Evolutionary conservation across 2,113 vertebrate genomes (phyloP).

Genomic region (Upupa epops): DNA sequence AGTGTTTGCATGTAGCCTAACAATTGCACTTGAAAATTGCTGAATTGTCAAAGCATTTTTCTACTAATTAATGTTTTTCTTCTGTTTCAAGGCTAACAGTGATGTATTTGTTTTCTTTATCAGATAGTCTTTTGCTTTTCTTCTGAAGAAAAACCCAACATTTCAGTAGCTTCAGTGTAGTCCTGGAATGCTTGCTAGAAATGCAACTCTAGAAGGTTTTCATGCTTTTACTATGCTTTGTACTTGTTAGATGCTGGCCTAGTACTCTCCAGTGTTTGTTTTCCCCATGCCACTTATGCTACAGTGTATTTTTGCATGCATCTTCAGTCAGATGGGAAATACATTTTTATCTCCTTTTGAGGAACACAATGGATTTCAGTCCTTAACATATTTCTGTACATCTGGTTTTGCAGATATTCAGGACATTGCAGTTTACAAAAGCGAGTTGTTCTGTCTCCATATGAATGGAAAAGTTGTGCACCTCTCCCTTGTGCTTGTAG

Average conservation of each 20-base stretch:
- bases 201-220: not conserved
- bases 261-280: not conserved
- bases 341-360: not conserved
- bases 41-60: not conserved
- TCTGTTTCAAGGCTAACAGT: not conserved
- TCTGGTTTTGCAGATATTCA: constrained; percentile 80
- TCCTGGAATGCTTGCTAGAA: not conserved
- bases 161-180: not conserved
- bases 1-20: not conserved
- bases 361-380: not conserved
- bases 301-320: not conserved
- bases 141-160: not conserved
- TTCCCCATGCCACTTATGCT: not conserved
- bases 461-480: constrained; percentile 86
- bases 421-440: constrained; percentile 87
- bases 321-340: not conserved
- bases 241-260: not conserved
- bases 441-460: constrained; percentile 91
- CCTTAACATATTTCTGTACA: not conserved
- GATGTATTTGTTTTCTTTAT: not conserved
- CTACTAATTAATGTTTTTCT: not conserved
- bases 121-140: not conserved
- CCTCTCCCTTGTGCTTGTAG: constrained; percentile 85
- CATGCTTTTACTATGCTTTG: not conserved
- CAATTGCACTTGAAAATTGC: not conserved